These are phyloP conservation scores for Rhodeus uyekii DNA, from an alignment of 2,797 vertebrate species.

Conservation along the genomic window DNA sequence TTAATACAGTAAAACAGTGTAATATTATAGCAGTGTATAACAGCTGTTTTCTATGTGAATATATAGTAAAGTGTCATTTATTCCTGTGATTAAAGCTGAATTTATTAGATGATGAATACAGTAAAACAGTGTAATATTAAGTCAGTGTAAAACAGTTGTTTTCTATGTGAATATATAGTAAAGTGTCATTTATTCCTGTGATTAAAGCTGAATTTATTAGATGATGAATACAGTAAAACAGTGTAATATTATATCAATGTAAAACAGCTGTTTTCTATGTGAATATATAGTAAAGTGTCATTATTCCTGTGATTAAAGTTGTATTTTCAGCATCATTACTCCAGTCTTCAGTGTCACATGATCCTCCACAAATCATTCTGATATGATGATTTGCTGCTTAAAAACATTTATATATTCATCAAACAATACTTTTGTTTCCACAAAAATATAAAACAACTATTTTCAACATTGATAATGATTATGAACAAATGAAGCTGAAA, in stretches of 20 bases:
- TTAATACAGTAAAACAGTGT: neutral
- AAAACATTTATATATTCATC: neutral
- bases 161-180: neutral
- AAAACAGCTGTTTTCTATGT: neutral
- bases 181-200: neutral
- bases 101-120: neutral
- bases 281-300: neutral
- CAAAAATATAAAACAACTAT: too few relatives aligned
- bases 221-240: neutral
- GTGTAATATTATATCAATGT: neutral
- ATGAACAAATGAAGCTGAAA: too few relatives aligned
- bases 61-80: neutral
- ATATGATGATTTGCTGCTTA: neutral
- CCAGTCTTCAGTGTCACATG: neutral
- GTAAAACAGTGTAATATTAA: neutral
- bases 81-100: too few relatives aligned
- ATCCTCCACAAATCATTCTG: too few relatives aligned
- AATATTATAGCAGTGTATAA: neutral
- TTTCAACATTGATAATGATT: too few relatives aligned
- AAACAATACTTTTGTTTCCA: too few relatives aligned
- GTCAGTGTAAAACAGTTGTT: neutral
- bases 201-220: too few relatives aligned
- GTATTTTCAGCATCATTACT: neutral
- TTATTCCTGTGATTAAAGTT: too few relatives aligned
- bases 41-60: neutral